Evolutionary conservation across 1,140 invertebrate species (phyloP).

Genomic region (Drosophila prosaltans): DNA sequence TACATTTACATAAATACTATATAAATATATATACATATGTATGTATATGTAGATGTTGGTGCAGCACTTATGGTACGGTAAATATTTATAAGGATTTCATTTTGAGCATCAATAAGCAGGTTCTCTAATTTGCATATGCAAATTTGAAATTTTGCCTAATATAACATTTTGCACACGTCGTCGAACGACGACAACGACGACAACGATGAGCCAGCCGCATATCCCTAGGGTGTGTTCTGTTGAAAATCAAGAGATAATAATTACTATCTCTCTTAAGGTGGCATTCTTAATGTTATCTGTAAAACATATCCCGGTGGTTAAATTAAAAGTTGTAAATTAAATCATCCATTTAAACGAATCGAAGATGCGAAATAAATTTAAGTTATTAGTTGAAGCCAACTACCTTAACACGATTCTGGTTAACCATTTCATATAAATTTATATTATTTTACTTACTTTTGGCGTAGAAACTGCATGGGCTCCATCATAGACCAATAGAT

Average conservation of each 20-base stretch:
- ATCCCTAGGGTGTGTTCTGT: not conserved
- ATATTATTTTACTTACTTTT: conserved; percentile 86
- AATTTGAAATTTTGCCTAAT: conserved; percentile 42
- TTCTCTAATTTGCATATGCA: conserved; percentile 57
- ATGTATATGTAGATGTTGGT: not conserved
- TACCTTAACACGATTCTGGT: no score
- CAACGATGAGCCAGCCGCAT: not conserved
- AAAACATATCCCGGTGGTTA: not conserved
- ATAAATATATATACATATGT: not conserved
- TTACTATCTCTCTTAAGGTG: not conserved
- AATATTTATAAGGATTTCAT: conserved; percentile 17
- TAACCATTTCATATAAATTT: no score
- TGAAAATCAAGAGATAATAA: conserved; percentile 2
- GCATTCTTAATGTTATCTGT: not conserved
- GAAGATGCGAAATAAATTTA: no score
- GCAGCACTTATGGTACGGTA: conserved; percentile 9
- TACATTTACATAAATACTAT: conserved; percentile 10
- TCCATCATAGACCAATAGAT: conserved; percentile 95
- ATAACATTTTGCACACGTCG: conserved; percentile 46
- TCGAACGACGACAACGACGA: not conserved
- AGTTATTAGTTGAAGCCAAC: no score
- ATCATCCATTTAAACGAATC: not conserved
- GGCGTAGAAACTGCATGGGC: conserved; percentile 93
- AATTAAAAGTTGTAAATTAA: not conserved
- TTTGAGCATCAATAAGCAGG: conserved; percentile 11